Percentiles rank a stretch among this genome's conserved stretches.
Conservation (phyloP, 2,888 invertebrate species). For the Drosophila picticornis region DNA sequence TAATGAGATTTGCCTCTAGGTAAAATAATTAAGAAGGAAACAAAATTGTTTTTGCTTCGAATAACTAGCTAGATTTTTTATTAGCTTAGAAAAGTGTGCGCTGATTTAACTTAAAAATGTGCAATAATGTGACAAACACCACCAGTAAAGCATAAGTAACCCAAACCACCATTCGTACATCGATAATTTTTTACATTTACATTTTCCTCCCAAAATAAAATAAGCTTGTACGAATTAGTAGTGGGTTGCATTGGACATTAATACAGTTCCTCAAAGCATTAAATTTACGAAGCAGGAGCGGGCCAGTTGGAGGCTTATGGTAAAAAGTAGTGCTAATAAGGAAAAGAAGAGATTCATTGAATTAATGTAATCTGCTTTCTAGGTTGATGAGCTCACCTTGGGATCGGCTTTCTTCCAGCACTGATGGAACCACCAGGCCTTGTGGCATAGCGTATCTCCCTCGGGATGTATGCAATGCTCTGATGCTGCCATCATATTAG, state of each 20-base stretch:
- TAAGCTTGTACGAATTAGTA: background rate
- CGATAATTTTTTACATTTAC: background rate
- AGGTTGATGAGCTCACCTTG: slow-evolving; percentile 58
- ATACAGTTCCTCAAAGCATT: background rate
- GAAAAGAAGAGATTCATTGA: background rate
- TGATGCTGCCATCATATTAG: slow-evolving; percentile 80
- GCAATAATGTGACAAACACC: slow-evolving; percentile 21
- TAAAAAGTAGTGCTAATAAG: slow-evolving; percentile 78
- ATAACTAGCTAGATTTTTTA: slow-evolving; percentile 4
- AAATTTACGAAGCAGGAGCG: background rate
- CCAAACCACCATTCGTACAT: background rate
- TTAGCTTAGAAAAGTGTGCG: background rate
- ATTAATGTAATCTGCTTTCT: background rate
- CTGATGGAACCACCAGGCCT: slow-evolving; percentile 85
- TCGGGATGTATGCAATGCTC: slow-evolving; percentile 82
- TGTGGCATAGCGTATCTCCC: slow-evolving; percentile 83
- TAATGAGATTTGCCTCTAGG: background rate
- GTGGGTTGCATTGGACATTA: background rate
- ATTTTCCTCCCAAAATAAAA: background rate
- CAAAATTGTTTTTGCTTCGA: background rate
- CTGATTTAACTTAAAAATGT: background rate
- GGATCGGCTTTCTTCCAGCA: slow-evolving; percentile 85
- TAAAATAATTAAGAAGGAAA: background rate
- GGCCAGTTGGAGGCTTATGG: slow-evolving; percentile 46
- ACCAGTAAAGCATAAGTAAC: background rate